Percentiles rank a stretch among this genome's conserved stretches.
These are phyloP conservation scores for Celastrina argiolus DNA, from an alignment of 2,888 invertebrate genomes.

Conservation along the genomic window DNA sequence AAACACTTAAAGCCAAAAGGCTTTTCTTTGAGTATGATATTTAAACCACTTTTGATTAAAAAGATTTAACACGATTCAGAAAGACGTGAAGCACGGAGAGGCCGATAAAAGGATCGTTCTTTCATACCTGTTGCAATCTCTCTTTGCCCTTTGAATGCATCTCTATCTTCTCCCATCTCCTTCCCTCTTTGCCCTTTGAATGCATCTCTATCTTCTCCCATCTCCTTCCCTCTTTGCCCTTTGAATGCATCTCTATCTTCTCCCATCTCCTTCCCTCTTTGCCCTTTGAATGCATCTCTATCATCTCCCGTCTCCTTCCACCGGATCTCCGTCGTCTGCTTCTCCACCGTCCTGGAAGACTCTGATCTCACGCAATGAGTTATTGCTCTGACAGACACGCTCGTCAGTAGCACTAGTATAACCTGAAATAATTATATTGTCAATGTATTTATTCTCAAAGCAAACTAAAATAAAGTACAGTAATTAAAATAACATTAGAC, in stretches of 20 bases:
- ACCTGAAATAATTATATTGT: too few species aligned
- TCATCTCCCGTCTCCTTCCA: neutral
- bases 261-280: too few species aligned
- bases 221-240: neutral
- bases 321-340: neutral
- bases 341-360: neutral
- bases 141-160: too few species aligned
- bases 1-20: slow-evolving; percentile 31
- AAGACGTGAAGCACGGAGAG: slow-evolving; percentile 31
- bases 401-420: neutral
- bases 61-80: slow-evolving; percentile 33
- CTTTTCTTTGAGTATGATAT: slow-evolving; percentile 18
- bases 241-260: too few species aligned
- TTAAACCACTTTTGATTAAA: slow-evolving; percentile 32
- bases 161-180: neutral
- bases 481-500: too few species aligned
- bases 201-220: neutral
- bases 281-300: neutral
- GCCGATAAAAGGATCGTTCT: slow-evolving; percentile 37
- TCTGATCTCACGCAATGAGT: neutral
- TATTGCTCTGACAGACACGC: neutral
- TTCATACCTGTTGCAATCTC: too few species aligned
- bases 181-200: too few species aligned
- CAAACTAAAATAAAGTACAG: too few species aligned
- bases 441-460: too few species aligned